Percentiles rank a stretch among this genome's conserved stretches.
Conservation (phyloP, 1,140 invertebrate genomes). For the Neotoxoptera formosana region DNA sequence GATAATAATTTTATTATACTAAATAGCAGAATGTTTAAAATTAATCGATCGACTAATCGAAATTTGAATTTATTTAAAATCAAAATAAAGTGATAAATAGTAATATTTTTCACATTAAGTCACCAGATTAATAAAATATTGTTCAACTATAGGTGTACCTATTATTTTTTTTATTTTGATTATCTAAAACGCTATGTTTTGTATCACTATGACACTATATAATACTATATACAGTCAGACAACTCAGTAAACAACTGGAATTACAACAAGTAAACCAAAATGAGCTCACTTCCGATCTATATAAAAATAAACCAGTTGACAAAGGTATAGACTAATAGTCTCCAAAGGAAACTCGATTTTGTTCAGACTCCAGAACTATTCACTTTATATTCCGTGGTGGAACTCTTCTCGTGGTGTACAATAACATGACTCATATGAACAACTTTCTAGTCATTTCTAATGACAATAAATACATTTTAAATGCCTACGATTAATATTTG, state of each 20-base stretch:
- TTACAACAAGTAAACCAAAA: constrained; percentile 7
- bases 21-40: neutral
- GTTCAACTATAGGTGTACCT: neutral
- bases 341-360: constrained; percentile 25
- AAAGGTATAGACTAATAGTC: neutral
- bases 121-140: neutral
- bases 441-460: neutral
- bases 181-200: neutral
- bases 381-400: neutral
- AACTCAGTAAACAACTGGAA: neutral
- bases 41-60: neutral
- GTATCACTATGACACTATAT: neutral
- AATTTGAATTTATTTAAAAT: neutral
- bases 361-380: neutral
- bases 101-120: neutral
- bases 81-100: neutral
- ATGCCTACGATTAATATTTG: neutral
- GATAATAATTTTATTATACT: neutral
- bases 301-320: constrained; percentile 50
- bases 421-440: constrained; percentile 29
- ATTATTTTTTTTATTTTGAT: neutral
- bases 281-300: neutral
- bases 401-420: neutral
- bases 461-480: neutral
- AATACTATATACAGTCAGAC: neutral